Conservation (phyloP, 2,113 vertebrate genomes). For the Bombycilla garrulus region DNA sequence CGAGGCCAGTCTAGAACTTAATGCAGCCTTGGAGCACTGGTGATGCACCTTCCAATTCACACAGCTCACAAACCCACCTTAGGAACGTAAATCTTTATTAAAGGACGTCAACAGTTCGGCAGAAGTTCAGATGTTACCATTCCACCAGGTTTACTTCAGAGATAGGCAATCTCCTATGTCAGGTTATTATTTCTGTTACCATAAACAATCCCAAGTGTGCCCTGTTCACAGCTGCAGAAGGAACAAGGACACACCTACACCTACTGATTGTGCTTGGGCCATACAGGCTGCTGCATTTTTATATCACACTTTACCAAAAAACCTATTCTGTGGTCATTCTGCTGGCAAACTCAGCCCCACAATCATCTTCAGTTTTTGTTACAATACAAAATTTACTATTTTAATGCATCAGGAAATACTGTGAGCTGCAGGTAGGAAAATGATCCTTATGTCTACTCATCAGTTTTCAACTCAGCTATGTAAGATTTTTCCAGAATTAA, state of each 20-base stretch:
- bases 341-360: neutral
- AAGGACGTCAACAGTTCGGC: neutral
- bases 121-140: neutral
- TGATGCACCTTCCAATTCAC: neutral
- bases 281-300: neutral
- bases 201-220: neutral
- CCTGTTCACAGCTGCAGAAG: neutral
- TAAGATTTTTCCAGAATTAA: neutral
- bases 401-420: neutral
- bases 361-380: neutral
- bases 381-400: neutral
- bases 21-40: neutral
- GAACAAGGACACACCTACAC: neutral
- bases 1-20: neutral
- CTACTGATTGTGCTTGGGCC: neutral
- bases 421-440: neutral
- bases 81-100: neutral
- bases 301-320: neutral
- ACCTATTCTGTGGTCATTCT: fast-evolving
- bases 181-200: neutral
- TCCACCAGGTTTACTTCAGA: neutral
- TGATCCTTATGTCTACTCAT: neutral
- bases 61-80: neutral
- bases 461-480: neutral
- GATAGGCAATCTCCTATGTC: neutral